Conservation (phyloP, 2,113 vertebrate species). For the Dipodomys spectabilis region DNA sequence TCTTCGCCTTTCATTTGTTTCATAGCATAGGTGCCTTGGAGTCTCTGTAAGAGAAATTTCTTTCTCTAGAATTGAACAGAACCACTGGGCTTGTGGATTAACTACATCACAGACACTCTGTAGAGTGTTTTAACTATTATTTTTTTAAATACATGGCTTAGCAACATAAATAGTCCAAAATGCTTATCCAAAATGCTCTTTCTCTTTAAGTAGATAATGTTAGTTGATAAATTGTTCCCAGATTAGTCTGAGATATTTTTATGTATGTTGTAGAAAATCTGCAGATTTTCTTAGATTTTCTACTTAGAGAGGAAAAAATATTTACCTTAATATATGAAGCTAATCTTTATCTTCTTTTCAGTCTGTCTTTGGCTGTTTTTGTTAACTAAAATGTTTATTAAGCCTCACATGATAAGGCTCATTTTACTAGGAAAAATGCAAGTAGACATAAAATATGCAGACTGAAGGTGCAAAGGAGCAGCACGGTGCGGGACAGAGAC, state of each 20-base stretch:
- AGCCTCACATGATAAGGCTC: background rate
- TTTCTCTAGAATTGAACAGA: background rate
- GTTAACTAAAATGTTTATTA: slow-evolving; percentile 20
- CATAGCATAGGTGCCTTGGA: background rate
- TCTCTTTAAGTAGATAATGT: slow-evolving; percentile 8
- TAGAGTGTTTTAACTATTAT: background rate
- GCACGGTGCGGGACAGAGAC: background rate
- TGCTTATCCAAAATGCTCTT: background rate
- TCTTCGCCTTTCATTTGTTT: background rate
- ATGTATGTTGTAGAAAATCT: background rate
- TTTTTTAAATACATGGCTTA: background rate
- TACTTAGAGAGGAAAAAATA: background rate
- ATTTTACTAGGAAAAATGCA: slow-evolving; percentile 44
- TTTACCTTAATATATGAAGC: background rate
- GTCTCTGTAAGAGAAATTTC: background rate
- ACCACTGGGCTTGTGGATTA: background rate
- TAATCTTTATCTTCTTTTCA: background rate
- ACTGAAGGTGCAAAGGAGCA: slow-evolving; percentile 23
- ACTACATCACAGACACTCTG: background rate
- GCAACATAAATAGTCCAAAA: background rate
- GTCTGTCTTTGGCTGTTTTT: slow-evolving; percentile 29
- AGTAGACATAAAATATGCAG: slow-evolving; percentile 19
- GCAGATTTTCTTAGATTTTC: too few species aligned
- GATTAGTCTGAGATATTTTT: slow-evolving; percentile 15
- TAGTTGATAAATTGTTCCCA: slow-evolving; percentile 42